Conservation (phyloP, 2,888 invertebrate species). For the Scaptomyza parva region DNA sequence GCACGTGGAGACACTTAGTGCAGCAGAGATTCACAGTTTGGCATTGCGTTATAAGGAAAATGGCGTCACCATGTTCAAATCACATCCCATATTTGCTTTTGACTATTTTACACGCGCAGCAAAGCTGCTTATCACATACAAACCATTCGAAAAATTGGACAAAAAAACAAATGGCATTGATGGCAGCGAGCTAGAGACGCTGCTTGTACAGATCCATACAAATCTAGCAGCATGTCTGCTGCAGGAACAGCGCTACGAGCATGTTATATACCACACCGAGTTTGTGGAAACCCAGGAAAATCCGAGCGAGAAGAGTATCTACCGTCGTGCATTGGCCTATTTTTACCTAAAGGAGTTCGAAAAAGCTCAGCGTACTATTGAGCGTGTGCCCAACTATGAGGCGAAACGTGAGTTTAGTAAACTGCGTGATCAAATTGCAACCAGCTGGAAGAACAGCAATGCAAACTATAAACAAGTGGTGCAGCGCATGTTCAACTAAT, state of each 20-base stretch:
- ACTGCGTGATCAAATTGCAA: slow-evolving; percentile 87
- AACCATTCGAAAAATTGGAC: slow-evolving; percentile 86
- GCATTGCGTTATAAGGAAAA: slow-evolving; percentile 85
- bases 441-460: slow-evolving; percentile 87
- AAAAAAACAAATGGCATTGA: slow-evolving; percentile 80
- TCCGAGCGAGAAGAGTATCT: slow-evolving; percentile 85
- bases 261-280: slow-evolving; percentile 88
- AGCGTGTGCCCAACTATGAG: slow-evolving; percentile 86
- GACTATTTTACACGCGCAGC: slow-evolving; percentile 90
- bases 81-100: slow-evolving; percentile 89
- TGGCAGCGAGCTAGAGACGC: slow-evolving; percentile 85
- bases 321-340: slow-evolving; percentile 86
- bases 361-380: slow-evolving; percentile 87
- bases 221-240: slow-evolving; percentile 94
- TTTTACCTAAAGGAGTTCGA: slow-evolving; percentile 88
- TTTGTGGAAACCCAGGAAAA: slow-evolving; percentile 83
- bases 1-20: slow-evolving; percentile 84
- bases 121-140: slow-evolving; percentile 89
- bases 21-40: slow-evolving; percentile 83
- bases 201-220: slow-evolving; percentile 90
- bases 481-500: slow-evolving; percentile 86
- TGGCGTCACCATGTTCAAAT: slow-evolving; percentile 88
- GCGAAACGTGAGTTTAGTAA: slow-evolving; percentile 88
- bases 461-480: slow-evolving; percentile 86
- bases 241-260: slow-evolving; percentile 88